These are phyloP conservation scores for Microcebus ravelobensis DNA, from an alignment of 2,113 vertebrate genomes.

Conservation along the genomic window DNA sequence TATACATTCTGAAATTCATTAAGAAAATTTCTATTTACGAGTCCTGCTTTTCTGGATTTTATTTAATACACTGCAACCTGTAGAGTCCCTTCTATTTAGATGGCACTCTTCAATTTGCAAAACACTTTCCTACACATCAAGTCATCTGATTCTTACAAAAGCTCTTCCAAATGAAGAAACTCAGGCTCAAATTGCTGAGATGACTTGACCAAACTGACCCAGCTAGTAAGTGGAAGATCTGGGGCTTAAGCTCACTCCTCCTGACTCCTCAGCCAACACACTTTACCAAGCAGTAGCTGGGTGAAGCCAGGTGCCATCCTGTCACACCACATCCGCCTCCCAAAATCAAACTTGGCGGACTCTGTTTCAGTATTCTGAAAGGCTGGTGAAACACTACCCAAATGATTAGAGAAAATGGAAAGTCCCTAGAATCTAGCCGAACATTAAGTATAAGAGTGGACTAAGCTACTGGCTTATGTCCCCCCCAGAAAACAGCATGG, in stretches of 20 bases:
- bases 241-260: background rate
- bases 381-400: background rate
- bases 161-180: conserved; percentile 4
- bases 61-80: background rate
- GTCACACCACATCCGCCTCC: background rate
- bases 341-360: background rate
- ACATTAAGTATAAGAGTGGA: background rate
- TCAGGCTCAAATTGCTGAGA: background rate
- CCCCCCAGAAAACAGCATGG: background rate
- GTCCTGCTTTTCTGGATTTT: background rate
- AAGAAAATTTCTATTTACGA: background rate
- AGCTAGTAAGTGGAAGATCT: background rate
- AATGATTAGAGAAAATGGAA: background rate
- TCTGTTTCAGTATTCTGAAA: background rate
- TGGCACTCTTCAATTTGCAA: background rate
- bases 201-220: background rate
- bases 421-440: background rate
- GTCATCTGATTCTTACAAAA: background rate
- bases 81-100: background rate
- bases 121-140: background rate
- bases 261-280: background rate
- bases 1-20: background rate
- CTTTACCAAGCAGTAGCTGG: background rate
- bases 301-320: background rate
- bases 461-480: background rate